Percentiles rank a stretch among this genome's conserved stretches.
Evolutionary conservation across 2,113 vertebrate species (phyloP).

Genomic region (Aspidoscelis tigris): DNA sequence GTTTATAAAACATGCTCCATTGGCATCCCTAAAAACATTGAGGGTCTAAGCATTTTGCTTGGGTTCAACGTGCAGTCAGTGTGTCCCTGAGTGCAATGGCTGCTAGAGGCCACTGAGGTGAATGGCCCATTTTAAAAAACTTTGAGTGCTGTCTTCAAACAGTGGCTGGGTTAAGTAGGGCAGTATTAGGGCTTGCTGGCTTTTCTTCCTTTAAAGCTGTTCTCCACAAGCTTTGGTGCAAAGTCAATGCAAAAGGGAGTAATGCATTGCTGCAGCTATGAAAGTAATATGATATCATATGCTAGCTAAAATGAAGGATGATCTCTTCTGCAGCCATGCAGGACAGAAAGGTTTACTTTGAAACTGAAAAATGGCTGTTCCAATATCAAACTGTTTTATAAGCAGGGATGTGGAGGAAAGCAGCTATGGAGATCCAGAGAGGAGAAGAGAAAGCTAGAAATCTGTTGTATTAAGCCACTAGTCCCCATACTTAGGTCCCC

Average conservation of each 20-base stretch:
- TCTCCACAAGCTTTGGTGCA: neutral
- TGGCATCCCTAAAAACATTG: conserved; percentile 2
- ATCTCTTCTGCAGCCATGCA: neutral
- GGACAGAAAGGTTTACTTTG: neutral
- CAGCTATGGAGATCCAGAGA: too few relatives aligned
- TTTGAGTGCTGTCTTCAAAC: neutral
- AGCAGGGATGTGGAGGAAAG: neutral
- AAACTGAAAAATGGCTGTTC: neutral
- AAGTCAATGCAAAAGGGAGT: neutral
- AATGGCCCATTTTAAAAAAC: neutral
- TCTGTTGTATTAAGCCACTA: too few relatives aligned
- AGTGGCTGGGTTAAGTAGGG: neutral
- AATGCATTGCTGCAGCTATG: neutral
- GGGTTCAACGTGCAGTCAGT: neutral
- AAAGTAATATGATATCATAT: neutral
- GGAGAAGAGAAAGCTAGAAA: too few relatives aligned
- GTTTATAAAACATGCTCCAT: neutral
- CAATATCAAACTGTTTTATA: neutral
- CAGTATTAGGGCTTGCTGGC: neutral
- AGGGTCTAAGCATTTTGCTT: neutral
- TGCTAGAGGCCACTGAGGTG: neutral
- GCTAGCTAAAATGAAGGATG: neutral
- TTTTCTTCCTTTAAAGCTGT: neutral
- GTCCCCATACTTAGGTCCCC: too few relatives aligned
- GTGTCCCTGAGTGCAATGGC: neutral